Evolutionary conservation across 2,888 invertebrate genomes (phyloP), one percentile per base, ranked within the genome.

Genomic region (Sinodicranocentrus sp.): DNA sequence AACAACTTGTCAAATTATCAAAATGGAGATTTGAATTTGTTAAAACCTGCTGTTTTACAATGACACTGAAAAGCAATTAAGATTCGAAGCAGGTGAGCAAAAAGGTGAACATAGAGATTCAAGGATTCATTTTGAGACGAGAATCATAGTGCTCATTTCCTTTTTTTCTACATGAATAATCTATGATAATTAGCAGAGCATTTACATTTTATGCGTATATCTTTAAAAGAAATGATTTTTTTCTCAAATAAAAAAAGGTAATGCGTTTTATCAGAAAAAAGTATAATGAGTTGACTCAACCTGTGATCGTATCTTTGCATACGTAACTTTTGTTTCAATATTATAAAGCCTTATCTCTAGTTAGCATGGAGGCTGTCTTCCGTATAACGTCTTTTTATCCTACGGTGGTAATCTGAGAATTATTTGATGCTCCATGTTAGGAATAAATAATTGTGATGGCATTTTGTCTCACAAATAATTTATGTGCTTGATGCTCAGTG

Each of bases 401-500:
- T 52, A 19, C 25, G 13, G 57, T 57, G 48, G 61, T 73, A 73
- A 73, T 73, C 44, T 63, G 54, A 76, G 39, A 76, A 76, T 65
- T 76, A 75, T 65, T 77, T 77, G 68, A 57, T 59, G 19, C 26
- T 59, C 77, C 77, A 59, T 77, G 68, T 77, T 68, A 33, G 68
- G 67, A 68, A 68, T 77, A 77, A 77, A 77, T 57, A 76, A 76
- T 67, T 78, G 70, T 59, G 77, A 78, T 78, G 77, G 68, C 77
- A 70, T 61, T 78, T 70, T 78, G 61, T 70, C 78, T 71, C 70
- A 48, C 68, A 48, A 61, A 48, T 78, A 78, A 78, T 78, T 78
- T 78, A 78, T 78, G 78, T 70, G 26, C 48, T 70, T 70, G 71
- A 59, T 70, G 78, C 78, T 70, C 59, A 78, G 26, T 70, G 44